Conservation (phyloP, 2,113 vertebrate genomes). For the Sorex araneus region DNA sequence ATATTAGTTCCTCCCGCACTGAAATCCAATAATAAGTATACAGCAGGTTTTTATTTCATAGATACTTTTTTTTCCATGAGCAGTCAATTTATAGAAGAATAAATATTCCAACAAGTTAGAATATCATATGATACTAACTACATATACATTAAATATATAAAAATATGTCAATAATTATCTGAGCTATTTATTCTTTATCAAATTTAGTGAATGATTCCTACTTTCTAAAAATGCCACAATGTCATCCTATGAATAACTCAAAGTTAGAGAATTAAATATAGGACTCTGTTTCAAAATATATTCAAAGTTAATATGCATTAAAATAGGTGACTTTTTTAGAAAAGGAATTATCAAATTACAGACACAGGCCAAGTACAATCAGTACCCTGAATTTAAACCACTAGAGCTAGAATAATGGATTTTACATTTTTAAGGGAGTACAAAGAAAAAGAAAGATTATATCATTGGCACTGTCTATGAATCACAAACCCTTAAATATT, state of each 20-base stretch:
- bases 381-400: background rate
- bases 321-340: background rate
- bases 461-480: background rate
- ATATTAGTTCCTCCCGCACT: background rate
- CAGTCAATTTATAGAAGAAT: too few species aligned
- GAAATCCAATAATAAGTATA: background rate
- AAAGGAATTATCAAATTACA: background rate
- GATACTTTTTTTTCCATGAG: background rate
- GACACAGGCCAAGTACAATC: background rate
- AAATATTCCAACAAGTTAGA: too few species aligned
- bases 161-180: background rate
- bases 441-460: slow-evolving; percentile 20
- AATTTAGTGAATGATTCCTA: slow-evolving; percentile 30
- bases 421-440: slow-evolving; percentile 10
- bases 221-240: background rate
- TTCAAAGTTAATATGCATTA: background rate
- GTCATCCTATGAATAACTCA: background rate
- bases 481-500: slow-evolving; percentile 12
- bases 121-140: background rate
- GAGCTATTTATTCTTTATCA: background rate
- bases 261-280: background rate
- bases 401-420: background rate
- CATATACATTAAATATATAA: background rate
- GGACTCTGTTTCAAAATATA: slow-evolving; percentile 15
- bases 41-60: slow-evolving; percentile 34